A percentile compares a stretch with the other conserved stretches of the same genome.
Evolutionary conservation across 2,113 vertebrate genomes (phyloP).

Genomic region (Colossoma macropomum): DNA sequence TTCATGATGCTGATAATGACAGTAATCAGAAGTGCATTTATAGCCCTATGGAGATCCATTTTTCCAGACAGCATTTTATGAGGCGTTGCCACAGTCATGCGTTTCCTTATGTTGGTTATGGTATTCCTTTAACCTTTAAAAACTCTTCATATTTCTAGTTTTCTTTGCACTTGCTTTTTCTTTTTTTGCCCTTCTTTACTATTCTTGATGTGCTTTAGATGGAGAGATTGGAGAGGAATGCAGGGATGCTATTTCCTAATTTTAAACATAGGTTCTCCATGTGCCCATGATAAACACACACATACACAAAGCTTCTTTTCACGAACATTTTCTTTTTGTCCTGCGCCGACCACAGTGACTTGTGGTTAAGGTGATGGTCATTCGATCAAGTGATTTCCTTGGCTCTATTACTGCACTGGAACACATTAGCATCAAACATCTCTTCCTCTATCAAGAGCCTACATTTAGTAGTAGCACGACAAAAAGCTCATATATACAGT

Average conservation of each 20-base stretch:
- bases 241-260: slow-evolving; percentile 9
- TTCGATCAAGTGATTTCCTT: slow-evolving; percentile 3
- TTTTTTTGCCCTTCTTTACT: slow-evolving; percentile 12
- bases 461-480: neutral
- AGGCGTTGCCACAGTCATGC: neutral
- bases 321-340: slow-evolving; percentile 1
- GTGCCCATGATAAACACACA: neutral
- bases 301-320: slow-evolving; percentile 29
- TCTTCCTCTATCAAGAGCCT: neutral
- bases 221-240: slow-evolving; percentile 43
- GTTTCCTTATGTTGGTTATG: slow-evolving; percentile 24
- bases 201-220: slow-evolving; percentile 39
- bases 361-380: slow-evolving; percentile 8
- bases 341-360: neutral
- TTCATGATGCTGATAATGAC: slow-evolving; percentile 2
- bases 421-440: neutral
- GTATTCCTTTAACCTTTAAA: slow-evolving; percentile 23
- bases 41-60: slow-evolving; percentile 18
- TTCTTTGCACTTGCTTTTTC: neutral
- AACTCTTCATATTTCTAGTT: neutral
- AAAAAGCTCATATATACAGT: neutral
- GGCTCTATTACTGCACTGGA: neutral
- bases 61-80: slow-evolving; percentile 18
- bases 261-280: slow-evolving; percentile 12
- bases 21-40: slow-evolving; percentile 9